Conservation (phyloP, 1,140 invertebrate genomes). For the Brachionus angularis region DNA sequence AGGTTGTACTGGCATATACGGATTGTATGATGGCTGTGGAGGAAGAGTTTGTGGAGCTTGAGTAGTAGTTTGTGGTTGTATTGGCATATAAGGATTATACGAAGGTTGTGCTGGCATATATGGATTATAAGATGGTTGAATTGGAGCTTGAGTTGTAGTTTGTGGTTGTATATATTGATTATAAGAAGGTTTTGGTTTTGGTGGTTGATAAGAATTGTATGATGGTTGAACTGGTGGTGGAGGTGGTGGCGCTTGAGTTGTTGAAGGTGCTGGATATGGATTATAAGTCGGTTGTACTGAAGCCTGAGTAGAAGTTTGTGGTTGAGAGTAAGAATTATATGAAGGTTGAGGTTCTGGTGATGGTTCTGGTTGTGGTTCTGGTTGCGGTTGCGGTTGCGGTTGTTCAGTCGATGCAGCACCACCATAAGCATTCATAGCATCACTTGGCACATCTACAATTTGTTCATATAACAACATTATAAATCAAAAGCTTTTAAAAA, state of each 20-base stretch:
- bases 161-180: background rate
- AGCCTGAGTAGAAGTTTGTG: background rate
- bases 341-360: background rate
- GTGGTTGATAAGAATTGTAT: background rate
- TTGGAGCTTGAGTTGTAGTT: background rate
- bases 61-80: background rate
- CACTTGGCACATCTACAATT: too few species aligned
- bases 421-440: background rate
- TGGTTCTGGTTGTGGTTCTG: too few species aligned
- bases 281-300: background rate
- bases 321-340: background rate
- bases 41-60: background rate
- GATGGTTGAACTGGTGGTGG: background rate
- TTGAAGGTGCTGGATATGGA: background rate
- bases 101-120: background rate
- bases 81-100: background rate
- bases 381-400: too few species aligned
- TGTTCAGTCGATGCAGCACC: too few species aligned
- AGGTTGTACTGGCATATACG: too few species aligned
- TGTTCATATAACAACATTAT: too few species aligned
- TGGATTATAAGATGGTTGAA: background rate
- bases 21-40: too few species aligned
- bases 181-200: background rate
- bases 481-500: too few species aligned
- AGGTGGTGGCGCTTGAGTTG: background rate